Conservation (phyloP, 64 coral and sea anemone species). For the Anthopleura sola region DNA sequence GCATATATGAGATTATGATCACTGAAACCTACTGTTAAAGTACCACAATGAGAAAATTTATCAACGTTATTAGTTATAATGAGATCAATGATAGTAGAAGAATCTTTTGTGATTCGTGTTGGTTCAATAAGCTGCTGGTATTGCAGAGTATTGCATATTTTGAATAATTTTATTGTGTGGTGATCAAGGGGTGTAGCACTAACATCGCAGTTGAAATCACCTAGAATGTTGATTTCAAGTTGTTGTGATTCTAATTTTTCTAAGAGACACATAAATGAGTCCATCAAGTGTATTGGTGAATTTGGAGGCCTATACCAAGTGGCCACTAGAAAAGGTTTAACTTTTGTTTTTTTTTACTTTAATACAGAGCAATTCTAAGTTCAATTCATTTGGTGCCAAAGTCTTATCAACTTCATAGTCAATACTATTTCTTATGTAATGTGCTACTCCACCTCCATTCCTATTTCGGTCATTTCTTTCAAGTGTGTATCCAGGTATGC, state of each 20-base stretch:
- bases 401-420: background rate
- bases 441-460: background rate
- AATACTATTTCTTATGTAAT: background rate
- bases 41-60: background rate
- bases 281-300: background rate
- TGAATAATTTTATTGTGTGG: background rate
- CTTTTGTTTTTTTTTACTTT: background rate
- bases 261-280: background rate
- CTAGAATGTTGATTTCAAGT: background rate
- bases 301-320: background rate
- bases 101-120: background rate
- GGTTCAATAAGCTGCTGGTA: background rate
- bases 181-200: background rate
- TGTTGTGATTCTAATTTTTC: background rate
- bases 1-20: constrained; percentile 12
- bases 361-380: background rate
- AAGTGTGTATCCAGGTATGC: constrained; percentile 11
- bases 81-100: background rate
- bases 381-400: background rate
- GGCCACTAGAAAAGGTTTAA: background rate
- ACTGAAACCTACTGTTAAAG: background rate
- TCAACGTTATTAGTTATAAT: background rate
- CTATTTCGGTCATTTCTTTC: background rate
- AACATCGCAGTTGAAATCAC: background rate
- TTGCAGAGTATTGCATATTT: background rate